Evolutionary conservation across 2,888 invertebrate genomes (phyloP), one percentile per base, ranked within the genome.

Genomic region (Chrysomela aeneicollis): DNA sequence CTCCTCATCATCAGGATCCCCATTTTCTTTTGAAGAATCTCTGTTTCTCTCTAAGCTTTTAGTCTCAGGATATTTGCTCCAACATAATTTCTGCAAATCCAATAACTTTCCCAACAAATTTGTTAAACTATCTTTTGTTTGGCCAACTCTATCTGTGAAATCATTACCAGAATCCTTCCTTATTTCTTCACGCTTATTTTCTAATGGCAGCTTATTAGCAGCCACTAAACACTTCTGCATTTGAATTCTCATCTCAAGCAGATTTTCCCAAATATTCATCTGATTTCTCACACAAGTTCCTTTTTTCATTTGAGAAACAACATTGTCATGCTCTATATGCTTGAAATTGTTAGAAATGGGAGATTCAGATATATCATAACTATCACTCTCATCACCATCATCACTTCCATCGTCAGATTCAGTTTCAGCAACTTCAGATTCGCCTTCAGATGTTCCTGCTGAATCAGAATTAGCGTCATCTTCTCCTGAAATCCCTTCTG

Each of bases 191-290:
- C 87, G 88, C 5, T 78, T 78, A 6, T 88, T 86, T 18, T 83
- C 78, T 73, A 91, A 87, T 0, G 96, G 96, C 82, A 97, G 85
- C 78, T 89, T 90, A 81, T 97, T 97, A 0, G 91, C 88, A 12
- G 88, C 86, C 49, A 87, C 83, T 58, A 95, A 80, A 74, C 92
- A 88, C 79, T 95, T 93, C 80, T 97, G 97, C 21, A 96, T 82
- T 77, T 93, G 92, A 73, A 97, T 97, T 70, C 97, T 87, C 78
- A 91, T 86, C 83, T 97, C 95, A 21, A 97, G 80, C 3, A 97
- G 80, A 61, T 87, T 89, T 79, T 97, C 97, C 94, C 95, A 97
- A 1, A 95, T 78, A 42, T 86, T 83, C 26, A 92, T 79, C 78
- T 93, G 92, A 74, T 89, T 91, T 76, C 88, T 85, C 0, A 92